Evolutionary conservation across 2,797 vertebrate species (phyloP).

Genomic region (Pelochelys cantorii): DNA sequence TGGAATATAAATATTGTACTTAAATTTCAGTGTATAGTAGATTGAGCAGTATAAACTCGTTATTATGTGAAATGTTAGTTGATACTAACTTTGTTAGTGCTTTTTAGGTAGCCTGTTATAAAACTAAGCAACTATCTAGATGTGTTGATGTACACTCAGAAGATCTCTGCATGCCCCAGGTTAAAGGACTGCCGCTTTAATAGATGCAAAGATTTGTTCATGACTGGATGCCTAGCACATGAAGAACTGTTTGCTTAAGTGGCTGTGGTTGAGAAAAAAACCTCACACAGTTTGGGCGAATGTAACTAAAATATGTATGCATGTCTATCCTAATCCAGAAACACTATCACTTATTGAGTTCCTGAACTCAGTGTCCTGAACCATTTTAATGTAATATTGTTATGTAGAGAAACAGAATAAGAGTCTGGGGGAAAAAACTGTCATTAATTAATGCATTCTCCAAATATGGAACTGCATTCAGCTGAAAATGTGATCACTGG

Average conservation of each 20-base stretch:
- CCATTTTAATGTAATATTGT: neutral
- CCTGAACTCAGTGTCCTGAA: neutral
- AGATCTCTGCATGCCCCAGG: too few species aligned
- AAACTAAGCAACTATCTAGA: too few species aligned
- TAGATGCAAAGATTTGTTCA: neutral
- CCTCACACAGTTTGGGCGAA: neutral
- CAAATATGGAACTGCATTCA: neutral
- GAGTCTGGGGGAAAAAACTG: neutral
- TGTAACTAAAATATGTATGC: neutral
- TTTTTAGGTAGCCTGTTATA: too few species aligned
- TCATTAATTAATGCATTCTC: slow-evolving; percentile 24
- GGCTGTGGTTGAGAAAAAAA: neutral
- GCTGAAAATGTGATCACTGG: neutral
- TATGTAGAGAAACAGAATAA: neutral
- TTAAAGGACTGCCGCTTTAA: neutral
- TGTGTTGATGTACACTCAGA: too few species aligned
- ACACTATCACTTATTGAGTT: neutral
- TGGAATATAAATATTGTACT: too few species aligned
- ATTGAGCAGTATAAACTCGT: too few species aligned
- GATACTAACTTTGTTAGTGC: too few species aligned
- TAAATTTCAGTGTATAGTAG: too few species aligned
- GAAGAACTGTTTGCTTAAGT: neutral
- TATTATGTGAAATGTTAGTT: too few species aligned
- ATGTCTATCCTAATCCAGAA: neutral
- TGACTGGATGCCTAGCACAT: neutral